Evolutionary conservation across 2,888 invertebrate genomes (phyloP).

Genomic region (Eupithecia tripunctaria): DNA sequence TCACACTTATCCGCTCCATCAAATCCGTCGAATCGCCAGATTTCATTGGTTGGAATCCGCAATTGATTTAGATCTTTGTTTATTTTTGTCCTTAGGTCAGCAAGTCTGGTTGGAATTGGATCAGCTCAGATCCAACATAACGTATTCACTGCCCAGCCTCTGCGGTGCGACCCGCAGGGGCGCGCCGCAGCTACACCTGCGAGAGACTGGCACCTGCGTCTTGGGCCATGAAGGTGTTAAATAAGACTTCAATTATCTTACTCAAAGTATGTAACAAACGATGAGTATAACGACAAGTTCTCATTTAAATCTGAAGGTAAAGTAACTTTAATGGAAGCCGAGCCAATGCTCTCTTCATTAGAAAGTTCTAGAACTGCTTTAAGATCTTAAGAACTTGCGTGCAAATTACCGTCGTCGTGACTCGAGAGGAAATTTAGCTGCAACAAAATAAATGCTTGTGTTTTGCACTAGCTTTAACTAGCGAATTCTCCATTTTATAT

Average conservation of each 20-base stretch:
- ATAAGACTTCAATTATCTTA: background rate
- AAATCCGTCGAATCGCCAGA: background rate
- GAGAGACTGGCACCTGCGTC: too few relatives aligned
- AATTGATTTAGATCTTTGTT: background rate
- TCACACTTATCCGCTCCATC: too few relatives aligned
- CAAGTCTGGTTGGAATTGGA: too few relatives aligned
- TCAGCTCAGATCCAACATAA: too few relatives aligned
- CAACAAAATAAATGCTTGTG: background rate
- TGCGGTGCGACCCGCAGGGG: too few relatives aligned
- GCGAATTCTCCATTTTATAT: background rate
- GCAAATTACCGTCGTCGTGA: slow-evolving; percentile 25
- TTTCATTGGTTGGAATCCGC: background rate
- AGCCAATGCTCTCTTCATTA: slow-evolving; percentile 30
- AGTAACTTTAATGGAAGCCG: slow-evolving; percentile 24
- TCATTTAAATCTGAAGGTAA: slow-evolving; percentile 18
- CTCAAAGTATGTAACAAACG: background rate
- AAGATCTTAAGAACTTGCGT: slow-evolving; percentile 28
- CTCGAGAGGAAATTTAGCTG: background rate
- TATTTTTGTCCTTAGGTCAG: background rate
- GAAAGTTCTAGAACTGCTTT: slow-evolving; percentile 28
- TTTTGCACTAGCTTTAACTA: background rate
- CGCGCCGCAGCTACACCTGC: too few relatives aligned
- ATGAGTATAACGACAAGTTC: background rate
- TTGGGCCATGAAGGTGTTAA: too few relatives aligned
- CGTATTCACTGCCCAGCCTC: too few relatives aligned